Evolutionary conservation across 2,113 vertebrate species (phyloP), one percentile per base, ranked within the genome.

Genomic region (Crotalus helleri): DNA sequence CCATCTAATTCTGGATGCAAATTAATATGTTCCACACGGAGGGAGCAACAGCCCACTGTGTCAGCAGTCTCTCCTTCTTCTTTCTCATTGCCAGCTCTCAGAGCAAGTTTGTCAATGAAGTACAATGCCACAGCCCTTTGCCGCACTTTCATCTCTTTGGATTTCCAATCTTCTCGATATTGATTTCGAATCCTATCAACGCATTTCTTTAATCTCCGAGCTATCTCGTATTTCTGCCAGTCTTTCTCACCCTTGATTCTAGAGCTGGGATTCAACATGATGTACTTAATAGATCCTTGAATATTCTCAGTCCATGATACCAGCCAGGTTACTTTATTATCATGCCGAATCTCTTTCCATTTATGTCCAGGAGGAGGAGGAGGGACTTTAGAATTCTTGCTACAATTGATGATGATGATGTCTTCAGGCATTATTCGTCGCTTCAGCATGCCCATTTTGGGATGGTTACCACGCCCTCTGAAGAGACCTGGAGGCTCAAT

Each of bases 191-290:
- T 98, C 93, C 98, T 98, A 95, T 99, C 99, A 91, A 99, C 99
- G 1, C 98, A 98, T 92, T 98, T 99, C 98, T 99, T 99, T 94
- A 99, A 97, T 94, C 98, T 97, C 51, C 99, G 98, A 33, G 99
- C 99, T 0, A 98, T 99, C 97, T 99, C 99, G 0, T 99, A 99
- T 96, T 99, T 99, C 97, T 99, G 99, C 99, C 99, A 99, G 96
- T 99, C 99, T 95, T 99, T 99, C 97, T 99, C 99, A 59, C 99
- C 99, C 99, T 99, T 99, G 96, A 99, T 99, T 97, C 99, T 98
- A 95, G 99, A 99, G 96, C 99, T 99, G 39, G 99, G 99, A 89
- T 99, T 99, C 95, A 99, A 96, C 99, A 99, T 99, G 95, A 99
- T 99, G 96, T 99, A 99, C 95, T 99, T 99, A 96, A 99, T 99